Evolutionary conservation across 2,113 vertebrate species (phyloP).

Genomic region (Glaucidium brasilianum): DNA sequence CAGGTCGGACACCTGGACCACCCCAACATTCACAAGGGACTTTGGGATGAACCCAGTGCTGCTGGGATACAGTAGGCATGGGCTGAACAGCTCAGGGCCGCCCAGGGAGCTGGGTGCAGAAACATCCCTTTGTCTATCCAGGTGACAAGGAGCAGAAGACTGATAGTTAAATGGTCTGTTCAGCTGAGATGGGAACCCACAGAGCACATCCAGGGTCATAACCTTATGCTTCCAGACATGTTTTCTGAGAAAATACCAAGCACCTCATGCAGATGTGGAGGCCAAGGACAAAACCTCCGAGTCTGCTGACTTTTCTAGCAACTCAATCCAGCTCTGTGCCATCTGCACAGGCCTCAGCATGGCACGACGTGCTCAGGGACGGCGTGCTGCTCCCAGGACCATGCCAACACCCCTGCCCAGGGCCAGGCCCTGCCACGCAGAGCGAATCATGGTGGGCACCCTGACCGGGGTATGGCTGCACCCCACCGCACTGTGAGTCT

Average conservation of each 20-base stretch:
- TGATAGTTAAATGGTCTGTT: neutral
- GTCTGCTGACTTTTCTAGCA: neutral
- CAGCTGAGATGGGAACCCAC: neutral
- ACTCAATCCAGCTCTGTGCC: neutral
- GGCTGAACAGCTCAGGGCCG: neutral
- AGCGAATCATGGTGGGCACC: rapidly evolving
- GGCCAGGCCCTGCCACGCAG: neutral
- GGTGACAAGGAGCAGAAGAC: neutral
- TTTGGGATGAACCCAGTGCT: neutral
- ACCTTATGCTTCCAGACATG: neutral
- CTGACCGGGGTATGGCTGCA: neutral
- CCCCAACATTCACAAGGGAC: neutral
- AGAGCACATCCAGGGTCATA: neutral
- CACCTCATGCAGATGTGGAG: no score
- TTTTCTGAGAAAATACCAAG: neutral
- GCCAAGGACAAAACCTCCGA: neutral
- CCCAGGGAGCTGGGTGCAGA: neutral
- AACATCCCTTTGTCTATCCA: neutral
- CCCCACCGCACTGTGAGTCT: rapidly evolving
- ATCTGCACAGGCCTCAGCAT: rapidly evolving
- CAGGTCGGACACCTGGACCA: neutral
- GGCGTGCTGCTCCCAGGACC: neutral
- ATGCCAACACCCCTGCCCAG: neutral
- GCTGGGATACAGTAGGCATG: neutral
- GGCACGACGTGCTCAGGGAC: neutral